Base-by-base conservation (phyloP, 1,140 invertebrate genomes). In the Pissodes strobi region DNA sequence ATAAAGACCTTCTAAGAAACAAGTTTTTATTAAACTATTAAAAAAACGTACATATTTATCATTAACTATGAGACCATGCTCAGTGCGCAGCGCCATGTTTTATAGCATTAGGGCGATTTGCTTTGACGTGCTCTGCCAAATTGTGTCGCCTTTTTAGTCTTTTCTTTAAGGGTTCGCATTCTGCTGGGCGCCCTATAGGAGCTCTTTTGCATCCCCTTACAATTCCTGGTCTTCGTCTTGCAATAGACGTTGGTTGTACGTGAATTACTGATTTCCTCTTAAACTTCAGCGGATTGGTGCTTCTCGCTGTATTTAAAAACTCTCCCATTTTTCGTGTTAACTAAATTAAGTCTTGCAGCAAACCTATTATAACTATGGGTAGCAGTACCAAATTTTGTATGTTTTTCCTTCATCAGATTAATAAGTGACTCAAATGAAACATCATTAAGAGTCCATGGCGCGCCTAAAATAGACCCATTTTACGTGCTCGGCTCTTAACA, bases 191-290 rank as follows among this genome's bases (percentile, higher is more conserved):
- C 13, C 53, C 53, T 41, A 57, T 41, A 45, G 53, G 34, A 41
- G 25, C 25, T 46, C 56, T 45, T 59, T 59, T 59, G 22, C 39
- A 30, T 46, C 56, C 56, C 45, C 56, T 57, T 41, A 27, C 13
- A 23, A 57, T 17, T 10, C 53, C 53, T 12, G 39, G 37, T 41
- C 39, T 57, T 59, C 56, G 5, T 25, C 39, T 45, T 34, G 41
- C 45, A 34, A 59, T 18, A 30, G 39, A 25, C 5, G 41, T 46
- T 46, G 41, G 56, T 45, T 57, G 56, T 46, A 46, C 56, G n/a
- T 34, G 6, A 48, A 59, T 59, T 45, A 21, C 45, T 8, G 56
- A 45, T 19, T 27, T 48, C 17, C 27, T 30, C 18, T 48, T 23
- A 48, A 17, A 27, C 18, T 21, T 39, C 2, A 41, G 18, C 9